phyloP scores from a whole-genome alignment of 2,888 invertebrate species.

The Ariolimax columbianus region DNA sequence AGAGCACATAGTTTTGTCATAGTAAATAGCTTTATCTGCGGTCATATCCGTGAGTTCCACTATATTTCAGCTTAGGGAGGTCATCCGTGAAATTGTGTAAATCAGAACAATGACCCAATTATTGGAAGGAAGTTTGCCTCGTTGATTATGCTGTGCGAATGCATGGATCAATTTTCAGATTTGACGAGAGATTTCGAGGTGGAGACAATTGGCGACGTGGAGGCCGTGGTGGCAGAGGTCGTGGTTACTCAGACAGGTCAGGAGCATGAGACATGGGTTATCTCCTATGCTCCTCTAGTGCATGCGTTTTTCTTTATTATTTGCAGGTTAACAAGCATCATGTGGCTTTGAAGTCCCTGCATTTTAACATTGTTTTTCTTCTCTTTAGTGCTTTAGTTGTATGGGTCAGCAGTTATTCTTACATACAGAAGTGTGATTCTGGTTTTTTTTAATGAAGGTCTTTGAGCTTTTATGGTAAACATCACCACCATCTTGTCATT shows the following conservation, averaged over 20 bases:
- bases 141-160: neutral
- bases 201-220: conserved; percentile 25
- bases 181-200: conserved; percentile 40
- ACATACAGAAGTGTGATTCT: too few species aligned
- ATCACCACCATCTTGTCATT: too few species aligned
- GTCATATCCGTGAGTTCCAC: too few species aligned
- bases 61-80: too few species aligned
- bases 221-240: conserved; percentile 27
- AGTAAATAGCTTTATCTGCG: too few species aligned
- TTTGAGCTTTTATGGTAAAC: too few species aligned
- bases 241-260: conserved; percentile 41
- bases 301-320: neutral
- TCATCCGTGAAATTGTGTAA: too few species aligned
- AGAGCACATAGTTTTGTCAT: too few species aligned
- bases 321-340: neutral
- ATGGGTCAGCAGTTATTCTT: too few species aligned
- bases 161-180: conserved; percentile 19
- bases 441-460: too few species aligned
- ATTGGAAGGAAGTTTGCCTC: neutral
- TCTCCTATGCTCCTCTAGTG: neutral
- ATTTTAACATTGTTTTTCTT: neutral
- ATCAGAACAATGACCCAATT: neutral
- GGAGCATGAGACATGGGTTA: conserved; percentile 25
- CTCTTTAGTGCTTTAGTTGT: neutral
- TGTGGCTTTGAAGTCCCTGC: neutral